A percentile compares a stretch with the other conserved stretches of the same genome.
These are phyloP conservation scores for Rhadinocentrus ornatus DNA, from an alignment of 2,797 vertebrate species.

Conservation along the genomic window DNA sequence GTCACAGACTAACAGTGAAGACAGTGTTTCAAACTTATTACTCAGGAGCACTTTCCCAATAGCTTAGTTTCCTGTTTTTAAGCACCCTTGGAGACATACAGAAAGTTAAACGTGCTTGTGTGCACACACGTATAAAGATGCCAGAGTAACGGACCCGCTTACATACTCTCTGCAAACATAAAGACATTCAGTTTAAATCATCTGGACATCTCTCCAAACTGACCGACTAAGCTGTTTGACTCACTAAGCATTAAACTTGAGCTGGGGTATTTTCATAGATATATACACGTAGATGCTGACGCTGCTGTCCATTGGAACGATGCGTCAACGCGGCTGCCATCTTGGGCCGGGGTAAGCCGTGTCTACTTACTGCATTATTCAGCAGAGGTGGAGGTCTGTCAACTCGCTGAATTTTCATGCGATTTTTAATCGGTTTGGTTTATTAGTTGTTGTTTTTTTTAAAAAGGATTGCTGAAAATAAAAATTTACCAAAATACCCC, in stretches of 20 bases:
- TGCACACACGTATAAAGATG: not conserved
- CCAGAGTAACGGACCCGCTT: not conserved
- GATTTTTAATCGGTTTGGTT: too few species aligned
- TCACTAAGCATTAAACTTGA: slow-evolving; percentile 29
- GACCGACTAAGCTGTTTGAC: slow-evolving; percentile 26
- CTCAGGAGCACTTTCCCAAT: not conserved
- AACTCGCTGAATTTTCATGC: too few species aligned
- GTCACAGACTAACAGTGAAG: slow-evolving; percentile 15
- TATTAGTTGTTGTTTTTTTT: too few species aligned
- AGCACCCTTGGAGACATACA: not conserved
- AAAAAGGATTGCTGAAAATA: too few species aligned
- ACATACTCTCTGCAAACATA: not conserved
- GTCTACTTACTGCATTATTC: too few species aligned
- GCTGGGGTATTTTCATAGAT: too few species aligned
- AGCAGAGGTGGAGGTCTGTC: too few species aligned
- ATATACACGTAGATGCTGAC: too few species aligned
- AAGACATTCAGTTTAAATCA: slow-evolving; percentile 3
- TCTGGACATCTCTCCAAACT: slow-evolving; percentile 30
- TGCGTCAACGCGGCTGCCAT: too few species aligned
- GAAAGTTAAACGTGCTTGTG: not conserved
- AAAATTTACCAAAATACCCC: too few species aligned
- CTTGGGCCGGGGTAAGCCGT: too few species aligned
- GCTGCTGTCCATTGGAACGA: too few species aligned
- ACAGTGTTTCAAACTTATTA: slow-evolving; percentile 17
- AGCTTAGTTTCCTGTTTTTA: slow-evolving; percentile 3